Evolutionary conservation across 2,888 invertebrate genomes (phyloP).

Genomic region (Ariolimax columbianus): DNA sequence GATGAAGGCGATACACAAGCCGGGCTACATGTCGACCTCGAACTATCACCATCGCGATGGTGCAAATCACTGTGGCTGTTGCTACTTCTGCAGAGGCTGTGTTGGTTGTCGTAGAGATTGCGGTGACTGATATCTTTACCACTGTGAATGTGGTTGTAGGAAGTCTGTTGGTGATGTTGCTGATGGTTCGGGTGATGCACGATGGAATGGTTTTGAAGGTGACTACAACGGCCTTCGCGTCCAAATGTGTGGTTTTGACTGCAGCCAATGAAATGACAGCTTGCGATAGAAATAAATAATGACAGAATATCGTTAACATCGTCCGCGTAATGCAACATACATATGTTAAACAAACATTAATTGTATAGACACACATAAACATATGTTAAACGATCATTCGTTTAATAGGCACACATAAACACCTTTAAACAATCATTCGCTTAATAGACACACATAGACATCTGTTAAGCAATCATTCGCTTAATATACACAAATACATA

Average conservation of each 20-base stretch:
- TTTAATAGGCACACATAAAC: too few relatives aligned
- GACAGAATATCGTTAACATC: too few relatives aligned
- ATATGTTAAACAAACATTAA: too few relatives aligned
- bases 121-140: not conserved
- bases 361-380: too few relatives aligned
- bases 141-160: not conserved
- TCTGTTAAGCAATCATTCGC: too few relatives aligned
- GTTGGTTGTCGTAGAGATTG: conserved; percentile 10
- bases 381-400: too few relatives aligned
- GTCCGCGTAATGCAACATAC: too few relatives aligned
- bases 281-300: not conserved
- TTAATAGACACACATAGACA: too few relatives aligned
- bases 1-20: conserved; percentile 45
- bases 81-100: not conserved
- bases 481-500: too few relatives aligned
- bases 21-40: conserved; percentile 43
- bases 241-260: not conserved
- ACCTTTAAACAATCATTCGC: too few relatives aligned
- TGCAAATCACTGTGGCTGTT: not conserved
- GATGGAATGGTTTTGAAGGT: conserved; percentile 1
- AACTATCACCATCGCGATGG: conserved; percentile 40
- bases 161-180: not conserved
- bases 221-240: not conserved
- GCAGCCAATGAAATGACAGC: conserved; percentile 20
- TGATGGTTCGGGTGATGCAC: not conserved